Percentiles rank a stretch among this genome's conserved stretches.
phyloP scores from a whole-genome alignment of 2,888 invertebrate genomes.

The Dasysyrphus albostriatus region DNA sequence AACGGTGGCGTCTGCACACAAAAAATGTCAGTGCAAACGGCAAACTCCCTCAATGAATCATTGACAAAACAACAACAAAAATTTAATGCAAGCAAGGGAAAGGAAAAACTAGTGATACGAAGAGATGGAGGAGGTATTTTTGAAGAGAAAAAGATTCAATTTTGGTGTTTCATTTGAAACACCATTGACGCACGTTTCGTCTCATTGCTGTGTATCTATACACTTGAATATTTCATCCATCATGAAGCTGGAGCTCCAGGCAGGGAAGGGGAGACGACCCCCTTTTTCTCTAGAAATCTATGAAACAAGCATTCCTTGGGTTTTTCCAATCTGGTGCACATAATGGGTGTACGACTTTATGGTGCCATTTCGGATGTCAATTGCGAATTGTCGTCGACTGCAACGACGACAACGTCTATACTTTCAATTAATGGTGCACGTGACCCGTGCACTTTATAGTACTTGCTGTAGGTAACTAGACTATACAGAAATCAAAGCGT shows the following conservation, averaged over 20 bases:
- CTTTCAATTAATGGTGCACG: constrained; percentile 72
- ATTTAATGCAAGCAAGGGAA: background rate
- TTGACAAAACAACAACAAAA: constrained; percentile 41
- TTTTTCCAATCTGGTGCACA: constrained; percentile 52
- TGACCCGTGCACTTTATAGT: constrained; percentile 50
- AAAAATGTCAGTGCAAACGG: constrained; percentile 12
- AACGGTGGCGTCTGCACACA: background rate
- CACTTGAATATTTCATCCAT: background rate
- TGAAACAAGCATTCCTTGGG: constrained; percentile 35
- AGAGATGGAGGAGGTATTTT: background rate
- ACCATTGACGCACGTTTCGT: constrained; percentile 31
- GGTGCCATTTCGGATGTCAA: constrained; percentile 70
- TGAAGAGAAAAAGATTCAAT: constrained; percentile 45
- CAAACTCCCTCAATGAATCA: constrained; percentile 36
- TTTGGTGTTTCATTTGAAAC: constrained; percentile 47
- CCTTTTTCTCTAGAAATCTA: constrained; percentile 14
- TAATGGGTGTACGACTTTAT: constrained; percentile 55
- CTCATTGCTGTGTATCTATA: constrained; percentile 19
- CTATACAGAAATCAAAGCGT: constrained; percentile 38
- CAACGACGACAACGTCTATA: constrained; percentile 34
- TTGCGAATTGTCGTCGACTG: constrained; percentile 51
- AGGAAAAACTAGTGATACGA: background rate
- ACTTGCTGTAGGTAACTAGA: background rate
- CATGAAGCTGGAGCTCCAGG: background rate
- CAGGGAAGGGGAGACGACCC: background rate